phyloP scores from a whole-genome alignment of 2,113 vertebrate genomes.

The Xiphorhynchus elegans region DNA sequence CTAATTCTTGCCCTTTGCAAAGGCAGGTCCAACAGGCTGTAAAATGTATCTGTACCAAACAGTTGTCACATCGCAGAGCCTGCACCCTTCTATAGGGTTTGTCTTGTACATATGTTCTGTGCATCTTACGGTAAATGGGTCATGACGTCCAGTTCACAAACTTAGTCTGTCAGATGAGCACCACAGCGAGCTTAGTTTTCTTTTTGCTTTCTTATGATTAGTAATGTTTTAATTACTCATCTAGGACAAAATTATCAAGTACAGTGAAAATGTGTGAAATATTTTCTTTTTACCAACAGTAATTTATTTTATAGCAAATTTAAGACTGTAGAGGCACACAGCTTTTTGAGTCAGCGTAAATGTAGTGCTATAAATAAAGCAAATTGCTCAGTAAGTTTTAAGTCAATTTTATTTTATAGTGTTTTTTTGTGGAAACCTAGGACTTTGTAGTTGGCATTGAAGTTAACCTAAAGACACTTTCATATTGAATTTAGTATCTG shows the following conservation, averaged over 20 bases:
- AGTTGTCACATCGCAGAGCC: background rate
- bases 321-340: slow-evolving; percentile 19
- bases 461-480: slow-evolving; percentile 47
- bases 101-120: slow-evolving; percentile 47
- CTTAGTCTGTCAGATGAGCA: slow-evolving; percentile 13
- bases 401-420: slow-evolving; percentile 55
- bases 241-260: slow-evolving; percentile 49
- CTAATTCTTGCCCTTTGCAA: slow-evolving; percentile 34
- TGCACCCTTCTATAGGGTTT: background rate
- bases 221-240: slow-evolving; percentile 74
- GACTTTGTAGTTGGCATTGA: slow-evolving; percentile 38
- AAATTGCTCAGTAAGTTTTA: slow-evolving; percentile 48
- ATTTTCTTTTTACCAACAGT: slow-evolving; percentile 52
- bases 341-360: slow-evolving; percentile 34
- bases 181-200: slow-evolving; percentile 9
- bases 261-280: slow-evolving; percentile 46
- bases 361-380: slow-evolving; percentile 66
- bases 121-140: background rate
- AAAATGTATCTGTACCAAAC: background rate
- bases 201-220: slow-evolving; percentile 51
- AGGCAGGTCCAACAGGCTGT: slow-evolving; percentile 49
- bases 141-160: slow-evolving; percentile 16
- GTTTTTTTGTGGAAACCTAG: slow-evolving; percentile 53
- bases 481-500: slow-evolving; percentile 45
- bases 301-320: slow-evolving; percentile 73